Evolutionary conservation across 2,888 invertebrate species (phyloP).

Genomic region (Drosophila maculinotata): DNA sequence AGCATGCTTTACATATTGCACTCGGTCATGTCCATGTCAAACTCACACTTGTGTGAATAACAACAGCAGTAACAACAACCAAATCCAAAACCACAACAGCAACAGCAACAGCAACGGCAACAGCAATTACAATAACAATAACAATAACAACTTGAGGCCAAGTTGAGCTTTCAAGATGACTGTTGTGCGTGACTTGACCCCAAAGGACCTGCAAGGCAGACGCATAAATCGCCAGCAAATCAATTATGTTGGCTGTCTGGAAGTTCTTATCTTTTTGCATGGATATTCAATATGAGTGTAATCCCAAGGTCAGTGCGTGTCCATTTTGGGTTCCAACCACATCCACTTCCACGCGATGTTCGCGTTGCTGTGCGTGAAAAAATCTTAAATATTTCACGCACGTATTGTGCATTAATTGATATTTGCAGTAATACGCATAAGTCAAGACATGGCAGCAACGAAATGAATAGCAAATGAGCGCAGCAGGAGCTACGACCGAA

Average conservation of each 20-base stretch:
- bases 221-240: constrained; percentile 74
- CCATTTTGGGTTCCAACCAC: constrained; percentile 1
- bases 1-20: constrained; percentile 65
- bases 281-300: constrained; percentile 33
- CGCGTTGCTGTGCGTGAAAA: constrained; percentile 23
- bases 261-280: constrained; percentile 53
- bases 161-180: constrained; percentile 20
- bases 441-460: constrained; percentile 63
- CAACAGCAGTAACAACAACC: constrained; percentile 17
- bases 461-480: constrained; percentile 63
- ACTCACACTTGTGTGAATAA: constrained; percentile 37
- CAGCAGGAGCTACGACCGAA: constrained; percentile 43
- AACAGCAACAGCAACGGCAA: constrained; percentile 18
- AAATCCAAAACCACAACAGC: constrained; percentile 1
- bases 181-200: constrained; percentile 55
- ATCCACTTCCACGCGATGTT: neutral
- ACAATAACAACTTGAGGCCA: constrained; percentile 21
- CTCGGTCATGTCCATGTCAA: constrained; percentile 57
- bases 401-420: constrained; percentile 79
- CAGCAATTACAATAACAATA: constrained; percentile 12
- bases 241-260: constrained; percentile 69
- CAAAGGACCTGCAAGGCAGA: constrained; percentile 41
- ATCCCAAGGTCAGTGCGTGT: constrained; percentile 63
- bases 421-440: constrained; percentile 81
- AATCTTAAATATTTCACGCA: constrained; percentile 73